Percentiles rank a stretch among this genome's conserved stretches.
Conservation (phyloP, 2,113 vertebrate genomes). For the Malurus elegans region DNA sequence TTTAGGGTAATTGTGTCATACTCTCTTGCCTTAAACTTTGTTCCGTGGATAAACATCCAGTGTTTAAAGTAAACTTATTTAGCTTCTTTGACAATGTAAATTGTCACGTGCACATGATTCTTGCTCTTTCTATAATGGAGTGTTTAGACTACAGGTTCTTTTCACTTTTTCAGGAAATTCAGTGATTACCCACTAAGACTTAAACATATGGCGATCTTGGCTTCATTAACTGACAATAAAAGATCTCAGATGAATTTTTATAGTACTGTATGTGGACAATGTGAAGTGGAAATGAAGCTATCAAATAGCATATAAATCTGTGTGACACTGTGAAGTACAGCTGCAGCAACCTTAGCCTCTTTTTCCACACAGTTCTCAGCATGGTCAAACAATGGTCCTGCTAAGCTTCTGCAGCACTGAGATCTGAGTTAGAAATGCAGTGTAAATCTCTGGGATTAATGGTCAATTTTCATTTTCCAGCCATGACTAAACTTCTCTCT, state of each 20-base stretch:
- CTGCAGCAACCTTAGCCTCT: conserved; percentile 33
- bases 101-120: not conserved
- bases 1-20: not conserved
- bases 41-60: not conserved
- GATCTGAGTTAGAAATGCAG: conserved; percentile 57
- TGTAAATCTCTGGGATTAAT: conserved; percentile 61
- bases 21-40: not conserved
- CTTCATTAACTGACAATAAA: not conserved
- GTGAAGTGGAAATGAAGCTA: not conserved
- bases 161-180: not conserved
- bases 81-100: not conserved
- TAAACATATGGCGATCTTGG: not conserved
- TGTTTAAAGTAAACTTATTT: not conserved
- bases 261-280: accelerated
- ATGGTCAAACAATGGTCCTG: not conserved
- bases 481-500: conserved; percentile 49
- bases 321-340: not conserved
- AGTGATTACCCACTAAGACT: not conserved
- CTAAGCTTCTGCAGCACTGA: conserved; percentile 14
- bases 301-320: not conserved
- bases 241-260: not conserved
- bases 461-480: conserved; percentile 57
- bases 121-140: not conserved
- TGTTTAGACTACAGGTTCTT: not conserved
- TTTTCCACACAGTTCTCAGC: conserved; percentile 1